A percentile compares a stretch with the other conserved stretches of the same genome.
Conservation (phyloP, 2,888 invertebrate genomes). For the Dascillus cervinus region DNA sequence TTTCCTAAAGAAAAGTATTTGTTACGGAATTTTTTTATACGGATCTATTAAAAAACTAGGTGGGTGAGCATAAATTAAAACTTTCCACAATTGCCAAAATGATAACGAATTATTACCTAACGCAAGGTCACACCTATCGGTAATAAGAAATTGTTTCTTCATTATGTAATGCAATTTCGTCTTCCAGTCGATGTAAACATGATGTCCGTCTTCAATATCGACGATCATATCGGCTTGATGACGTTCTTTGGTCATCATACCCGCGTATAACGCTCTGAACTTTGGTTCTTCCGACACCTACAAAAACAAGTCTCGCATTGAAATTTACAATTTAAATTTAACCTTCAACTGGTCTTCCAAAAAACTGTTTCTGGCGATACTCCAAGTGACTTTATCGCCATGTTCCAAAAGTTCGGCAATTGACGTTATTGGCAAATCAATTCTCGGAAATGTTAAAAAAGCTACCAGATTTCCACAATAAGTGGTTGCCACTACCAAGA, state of each 20-base stretch:
- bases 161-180: slow-evolving; percentile 67
- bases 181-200: slow-evolving; percentile 77
- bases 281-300: slow-evolving; percentile 54
- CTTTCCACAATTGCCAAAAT: too few species aligned
- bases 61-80: too few species aligned
- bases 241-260: slow-evolving; percentile 47
- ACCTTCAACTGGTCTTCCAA: slow-evolving; percentile 59
- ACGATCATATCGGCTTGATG: slow-evolving; percentile 44
- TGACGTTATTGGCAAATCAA: slow-evolving; percentile 62
- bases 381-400: slow-evolving; percentile 60
- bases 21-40: too few species aligned
- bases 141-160: slow-evolving; percentile 56
- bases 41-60: too few species aligned
- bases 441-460: slow-evolving; percentile 84
- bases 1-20: slow-evolving; percentile 44
- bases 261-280: slow-evolving; percentile 50
- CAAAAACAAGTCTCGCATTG: slow-evolving; percentile 12
- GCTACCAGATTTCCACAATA: slow-evolving; percentile 91
- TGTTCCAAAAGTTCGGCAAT: slow-evolving; percentile 56
- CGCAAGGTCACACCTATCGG: slow-evolving; percentile 67
- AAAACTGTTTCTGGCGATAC: slow-evolving; percentile 66
- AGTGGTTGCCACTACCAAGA: slow-evolving; percentile 80
- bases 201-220: slow-evolving; percentile 56
- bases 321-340: slow-evolving; percentile 1
- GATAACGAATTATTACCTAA: too few species aligned